Base-by-base conservation (phyloP, 2,797 vertebrate species). In the Pangasius krempfi region DNA sequence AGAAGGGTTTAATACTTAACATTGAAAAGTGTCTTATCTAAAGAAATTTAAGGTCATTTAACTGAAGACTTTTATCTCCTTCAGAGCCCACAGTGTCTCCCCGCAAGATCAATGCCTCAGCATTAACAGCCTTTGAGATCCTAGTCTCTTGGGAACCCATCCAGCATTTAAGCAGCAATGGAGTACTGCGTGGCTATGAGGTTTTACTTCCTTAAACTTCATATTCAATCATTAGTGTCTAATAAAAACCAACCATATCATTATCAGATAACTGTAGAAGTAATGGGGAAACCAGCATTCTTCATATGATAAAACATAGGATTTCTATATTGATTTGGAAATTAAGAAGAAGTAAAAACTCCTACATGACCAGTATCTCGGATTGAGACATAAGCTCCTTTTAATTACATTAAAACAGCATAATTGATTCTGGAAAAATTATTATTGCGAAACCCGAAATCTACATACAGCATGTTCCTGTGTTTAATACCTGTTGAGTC, bases 101-200 rank as follows among this genome's bases (percentile, higher is more conserved):
- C 0, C 93, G 95, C 54, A 96, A 94, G 90, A 95, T 99, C 84
- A 97, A 95, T 4, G 97, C 97, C 92, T 97, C 97, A 0, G 96
- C 96, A 0, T 92, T 97, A 40, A 96, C 96, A 0, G 97, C 98
- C 86, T 98, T 98, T 2, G 98, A 99, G 91, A 97, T 99, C 94
- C 97, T 96, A 10, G 97, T 99, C 89, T 97, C 96, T 37, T 99
- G 98, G 98, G 97, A 98, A 25, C 94, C 97, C 0, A 96, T 98
- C 83, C 97, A 96, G 91, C 96, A 96, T 90, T 94, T 95, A 81
- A 96, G 95, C 86, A 89, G 91, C 90, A 97, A 96, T 0, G 98
- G 98, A 60, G 94, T 99, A 92, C 97, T 99, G 1, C 84, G 97
- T 91, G 98, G 98, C 90, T 99, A 98, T 0, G 98, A 99, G 98